Evolutionary conservation across 2,113 vertebrate species (phyloP), one percentile per base, ranked within the genome.

Genomic region (Platichthys flesus): DNA sequence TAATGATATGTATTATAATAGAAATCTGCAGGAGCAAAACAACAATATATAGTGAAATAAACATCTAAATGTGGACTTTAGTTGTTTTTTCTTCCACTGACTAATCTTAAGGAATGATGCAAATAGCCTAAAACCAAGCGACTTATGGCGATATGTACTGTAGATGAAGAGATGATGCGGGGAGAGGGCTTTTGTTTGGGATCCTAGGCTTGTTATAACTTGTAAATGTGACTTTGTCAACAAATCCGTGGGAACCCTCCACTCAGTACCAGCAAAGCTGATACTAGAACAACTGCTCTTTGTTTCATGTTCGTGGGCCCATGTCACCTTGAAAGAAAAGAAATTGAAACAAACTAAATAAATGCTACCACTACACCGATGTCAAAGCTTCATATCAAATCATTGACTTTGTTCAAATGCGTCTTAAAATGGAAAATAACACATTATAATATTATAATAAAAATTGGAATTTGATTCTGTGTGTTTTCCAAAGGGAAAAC

Each of bases 211-310:
- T 80, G 79, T 90, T 74, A 66, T 78, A 81, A 78, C 62, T 45
- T 76, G 68, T 64, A 51, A 78, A 88, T 91, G 87, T 88, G 87
- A 87, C 82, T 72, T 21, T 64, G 73, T 81, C 71, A 70, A 76
- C 67, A 76, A 37, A 26, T 69, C 82, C 57, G 62, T 15, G 55
- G 79, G 71, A 79, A 24, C 24, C 59, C 73, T 73, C 66, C 71
- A 28, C 61, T 69, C 67, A 59, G 57, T 31, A 51, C 55, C 47
- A 77, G 74, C 67, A 37, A 78, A 64, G 71, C 69, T 74, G 62
- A 86, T 51, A 54, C 16, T 49, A 79, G 60, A 74, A 89, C 80
- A 87, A 74, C 37, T 23, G 45, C 20, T 74, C 76, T 75, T 81
- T 82, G 78, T 76, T 62, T 64, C 67, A 35, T 40, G 37, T 52